phyloP scores from a whole-genome alignment of 2,113 vertebrate genomes.

The Gila orcuttii region DNA sequence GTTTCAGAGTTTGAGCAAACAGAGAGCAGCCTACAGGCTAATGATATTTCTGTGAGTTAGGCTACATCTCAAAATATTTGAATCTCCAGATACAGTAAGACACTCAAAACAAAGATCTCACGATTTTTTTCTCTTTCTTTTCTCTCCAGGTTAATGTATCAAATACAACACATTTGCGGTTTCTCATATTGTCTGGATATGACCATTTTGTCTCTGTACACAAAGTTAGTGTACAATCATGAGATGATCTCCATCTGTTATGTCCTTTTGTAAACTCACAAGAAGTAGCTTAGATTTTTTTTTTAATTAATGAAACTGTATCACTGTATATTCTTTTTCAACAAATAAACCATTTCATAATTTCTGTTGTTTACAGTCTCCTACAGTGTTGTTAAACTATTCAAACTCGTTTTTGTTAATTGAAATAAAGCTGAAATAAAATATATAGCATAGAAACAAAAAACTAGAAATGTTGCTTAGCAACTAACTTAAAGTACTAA shows the following conservation, averaged over 20 bases:
- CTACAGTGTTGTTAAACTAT: neutral
- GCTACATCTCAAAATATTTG: neutral
- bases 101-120: neutral
- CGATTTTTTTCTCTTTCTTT: constrained; percentile 1
- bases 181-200: constrained; percentile 87
- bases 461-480: too few relatives aligned
- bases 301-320: neutral
- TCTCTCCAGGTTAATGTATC: constrained; percentile 80
- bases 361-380: neutral
- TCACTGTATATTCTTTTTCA: neutral
- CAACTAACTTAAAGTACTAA: neutral
- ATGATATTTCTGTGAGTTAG: constrained; percentile 85
- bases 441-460: neutral
- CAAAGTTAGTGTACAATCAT: constrained; percentile 81
- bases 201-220: constrained; percentile 93
- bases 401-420: neutral
- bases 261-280: neutral
- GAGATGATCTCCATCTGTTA: constrained; percentile 6
- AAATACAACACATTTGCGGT: constrained; percentile 84
- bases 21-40: constrained; percentile 88
- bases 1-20: constrained; percentile 82
- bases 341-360: neutral
- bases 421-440: neutral
- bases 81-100: neutral
- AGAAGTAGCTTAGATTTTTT: neutral